Evolutionary conservation across 2,888 invertebrate species (phyloP).

Genomic region (Alentia gelatinosa): DNA sequence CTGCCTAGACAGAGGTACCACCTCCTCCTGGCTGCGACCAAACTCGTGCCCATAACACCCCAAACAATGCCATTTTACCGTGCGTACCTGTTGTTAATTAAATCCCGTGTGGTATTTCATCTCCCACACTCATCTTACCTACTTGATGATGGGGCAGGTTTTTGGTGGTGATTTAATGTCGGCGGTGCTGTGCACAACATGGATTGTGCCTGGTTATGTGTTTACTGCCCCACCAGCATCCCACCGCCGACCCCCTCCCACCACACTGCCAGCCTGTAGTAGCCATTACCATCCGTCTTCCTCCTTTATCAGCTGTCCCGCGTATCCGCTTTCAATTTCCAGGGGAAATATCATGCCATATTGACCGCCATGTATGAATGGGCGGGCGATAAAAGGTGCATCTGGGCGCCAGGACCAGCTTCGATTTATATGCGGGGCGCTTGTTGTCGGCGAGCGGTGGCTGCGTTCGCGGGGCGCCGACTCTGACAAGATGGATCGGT

Average conservation of each 20-base stretch:
- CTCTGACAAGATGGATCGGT: neutral
- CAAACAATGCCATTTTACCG: neutral
- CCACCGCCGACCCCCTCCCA: neutral
- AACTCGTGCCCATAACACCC: neutral
- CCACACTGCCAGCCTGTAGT: too few relatives aligned
- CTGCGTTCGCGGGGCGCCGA: neutral
- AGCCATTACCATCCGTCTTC: neutral
- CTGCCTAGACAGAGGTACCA: neutral
- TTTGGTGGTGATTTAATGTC: neutral
- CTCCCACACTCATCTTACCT: neutral
- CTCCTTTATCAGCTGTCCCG: neutral
- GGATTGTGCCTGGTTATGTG: neutral
- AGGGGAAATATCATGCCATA: neutral
- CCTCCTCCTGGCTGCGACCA: too few relatives aligned
- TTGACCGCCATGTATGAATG: conserved; percentile 11
- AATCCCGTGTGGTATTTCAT: neutral
- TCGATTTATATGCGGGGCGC: neutral
- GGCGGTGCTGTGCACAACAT: too few relatives aligned
- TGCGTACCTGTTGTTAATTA: neutral
- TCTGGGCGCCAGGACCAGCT: neutral
- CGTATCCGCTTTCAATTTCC: conserved; percentile 19
- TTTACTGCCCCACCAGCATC: neutral
- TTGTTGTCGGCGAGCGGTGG: neutral
- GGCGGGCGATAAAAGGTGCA: neutral
- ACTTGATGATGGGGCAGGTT: neutral